Evolutionary conservation across 2,113 vertebrate species (phyloP), one percentile per base, ranked within the genome.

Genomic region (Trochalopteron elliotii): DNA sequence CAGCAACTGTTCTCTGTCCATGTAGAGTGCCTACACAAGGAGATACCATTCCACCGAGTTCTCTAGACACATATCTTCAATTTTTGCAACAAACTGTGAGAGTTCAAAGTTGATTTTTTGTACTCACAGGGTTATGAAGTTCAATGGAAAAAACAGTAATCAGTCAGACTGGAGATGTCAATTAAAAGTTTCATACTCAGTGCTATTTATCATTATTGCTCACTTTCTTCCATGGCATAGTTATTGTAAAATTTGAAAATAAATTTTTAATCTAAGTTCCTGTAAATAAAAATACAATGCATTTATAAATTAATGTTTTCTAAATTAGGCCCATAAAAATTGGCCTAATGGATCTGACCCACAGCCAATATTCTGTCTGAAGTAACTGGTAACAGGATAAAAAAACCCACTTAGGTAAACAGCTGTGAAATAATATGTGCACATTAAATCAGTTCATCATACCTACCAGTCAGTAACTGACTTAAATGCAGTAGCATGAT

Each of bases 1-100:
- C 64, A 83, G 67, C 16, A 16, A 45, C 40, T 42, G 6, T 53
- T 31, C 20, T 79, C 35, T 64, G 42, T 68, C 31, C 15, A 65
- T 68, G 39, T n/a, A 57, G 39, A 75, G 7, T 39, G 17, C 18
- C 10, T 69, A 44, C 10, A 53, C 35, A 63, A 59, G 5, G 11
- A 50, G 20, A 55, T 56, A 30, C 5, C 7, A 56, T 57, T 83
- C n/a, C 53, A 79, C 15, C 0, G 0, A 42, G 5, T 67, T 87
- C 18, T 77, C 37, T 83, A 37, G n/a, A n/a, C 12, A 49, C 13
- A 4, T 42, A 33, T 25, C 12, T 90, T 86, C 57, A 7, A n/a
- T 81, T 65, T 72, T 33, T 63, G 15, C 20, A 69, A 40, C 6
- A 31, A 40, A 27, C 1, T 30, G 1, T 49, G 17, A 63, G 50